Conservation (phyloP, 2,113 vertebrate genomes). For the Spheniscus mendiculus region DNA sequence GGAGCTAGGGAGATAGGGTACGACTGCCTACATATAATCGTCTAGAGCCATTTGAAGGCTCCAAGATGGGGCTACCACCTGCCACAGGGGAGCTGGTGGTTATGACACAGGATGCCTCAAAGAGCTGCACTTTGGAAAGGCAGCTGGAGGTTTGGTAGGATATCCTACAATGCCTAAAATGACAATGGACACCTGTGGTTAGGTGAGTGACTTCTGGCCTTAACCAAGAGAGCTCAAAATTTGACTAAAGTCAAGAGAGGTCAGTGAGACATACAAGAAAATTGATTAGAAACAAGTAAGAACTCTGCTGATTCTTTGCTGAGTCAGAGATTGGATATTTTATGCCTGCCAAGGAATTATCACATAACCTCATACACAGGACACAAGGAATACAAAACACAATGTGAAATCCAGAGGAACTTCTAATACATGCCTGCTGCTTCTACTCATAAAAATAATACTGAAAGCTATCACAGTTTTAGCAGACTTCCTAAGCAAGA, state of each 20-base stretch:
- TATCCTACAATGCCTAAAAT: background rate
- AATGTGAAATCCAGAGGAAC: background rate
- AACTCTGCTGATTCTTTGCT: background rate
- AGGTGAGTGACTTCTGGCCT: background rate
- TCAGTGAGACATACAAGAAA: background rate
- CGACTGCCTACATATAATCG: background rate
- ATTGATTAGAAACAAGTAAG: background rate
- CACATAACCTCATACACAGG: background rate
- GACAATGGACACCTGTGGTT: background rate
- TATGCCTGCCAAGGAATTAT: background rate
- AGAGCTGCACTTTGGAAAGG: background rate
- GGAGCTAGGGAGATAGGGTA: background rate
- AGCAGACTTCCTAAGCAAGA: background rate
- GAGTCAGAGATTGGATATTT: background rate
- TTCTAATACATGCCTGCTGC: background rate
- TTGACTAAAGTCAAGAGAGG: background rate
- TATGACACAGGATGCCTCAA: background rate
- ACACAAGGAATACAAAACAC: background rate
- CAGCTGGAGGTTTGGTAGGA: background rate
- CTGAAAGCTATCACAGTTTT: background rate
- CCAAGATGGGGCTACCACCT: background rate
- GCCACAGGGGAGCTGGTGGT: accelerated
- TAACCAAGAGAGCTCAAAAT: background rate
- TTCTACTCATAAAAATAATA: background rate
- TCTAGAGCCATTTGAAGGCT: background rate